Base-by-base conservation (phyloP, 2,113 vertebrate genomes). In the Coryphaenoides rupestris region DNA sequence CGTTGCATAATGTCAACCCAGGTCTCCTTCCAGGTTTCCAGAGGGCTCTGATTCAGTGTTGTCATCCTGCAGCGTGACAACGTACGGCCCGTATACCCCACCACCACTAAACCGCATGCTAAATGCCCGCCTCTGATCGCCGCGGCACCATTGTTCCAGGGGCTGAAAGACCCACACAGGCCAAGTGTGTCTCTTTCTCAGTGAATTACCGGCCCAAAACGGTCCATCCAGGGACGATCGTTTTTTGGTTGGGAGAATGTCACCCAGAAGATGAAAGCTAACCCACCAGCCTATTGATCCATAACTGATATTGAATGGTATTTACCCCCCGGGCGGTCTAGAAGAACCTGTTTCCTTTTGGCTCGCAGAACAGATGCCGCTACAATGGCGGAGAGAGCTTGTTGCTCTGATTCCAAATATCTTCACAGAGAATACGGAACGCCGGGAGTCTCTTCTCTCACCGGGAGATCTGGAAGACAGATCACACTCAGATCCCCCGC, bases 281-380 rank as follows among this genome's bases (percentile, higher is more conserved):
- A 55, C 59, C 70, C 64, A 62, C 52, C 68, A 61, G 7, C 73
- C 76, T 84, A n/a, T 82, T 83, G 78, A 81, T 81, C n/a, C 75
- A 76, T 71, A 75, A 73, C 66, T 68, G 69, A 84, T 81, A 70
- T 49, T 61, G 74, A 77, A 80, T 79, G 66, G 75, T 70, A 73
- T 77, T 77, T 68, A 70, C 73, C 66, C 63, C 78, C 75, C 52
- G 68, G 68, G 53, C 59, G 23, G 76, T 40, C 9, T 40, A 76
- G 72, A 23, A 55, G 74, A 84, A 72, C 66, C 77, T 72, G 69
- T 68, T 70, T 74, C 63, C 33, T 7, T 68, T 52, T 72, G 72
- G 60, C 70, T 83, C 16, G 54, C 58, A 55, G 77, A 76, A 78
- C 83, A 87, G 79, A 85, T 85, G 79, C 83, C 69, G 67, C 61